Percentiles rank a stretch among this genome's conserved stretches.
phyloP scores from a whole-genome alignment of 2,113 vertebrate species.

The Varanus salvator region DNA sequence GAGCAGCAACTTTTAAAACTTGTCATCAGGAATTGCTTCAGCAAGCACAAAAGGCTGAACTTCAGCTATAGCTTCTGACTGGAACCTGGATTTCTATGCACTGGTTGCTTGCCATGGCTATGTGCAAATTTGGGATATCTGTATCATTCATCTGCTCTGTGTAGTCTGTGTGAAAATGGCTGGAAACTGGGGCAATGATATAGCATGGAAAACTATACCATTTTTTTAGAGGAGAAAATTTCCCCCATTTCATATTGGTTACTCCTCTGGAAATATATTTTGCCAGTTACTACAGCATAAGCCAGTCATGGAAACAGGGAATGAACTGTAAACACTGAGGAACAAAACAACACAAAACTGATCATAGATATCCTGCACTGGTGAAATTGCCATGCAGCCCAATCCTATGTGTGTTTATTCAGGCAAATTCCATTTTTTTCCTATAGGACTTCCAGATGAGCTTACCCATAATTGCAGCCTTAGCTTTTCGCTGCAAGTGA shows the following conservation, averaged over 20 bases:
- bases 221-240: neutral
- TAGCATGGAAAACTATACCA: neutral
- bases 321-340: neutral
- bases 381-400: neutral
- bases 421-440: too few relatives aligned
- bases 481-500: neutral
- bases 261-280: neutral
- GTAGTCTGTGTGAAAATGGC: neutral
- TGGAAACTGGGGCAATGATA: neutral
- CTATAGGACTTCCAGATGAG: neutral
- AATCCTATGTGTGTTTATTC: neutral
- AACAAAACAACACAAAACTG: neutral
- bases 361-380: neutral
- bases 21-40: neutral
- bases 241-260: neutral
- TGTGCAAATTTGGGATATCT: neutral
- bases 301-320: neutral
- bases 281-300: neutral
- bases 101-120: neutral
- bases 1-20: neutral
- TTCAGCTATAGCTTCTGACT: neutral
- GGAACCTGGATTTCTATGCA: neutral
- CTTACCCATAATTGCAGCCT: neutral
- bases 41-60: neutral
- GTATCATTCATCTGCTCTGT: neutral